Conservation (phyloP, 2,797 vertebrate species). For the Chelon labrosus region DNA sequence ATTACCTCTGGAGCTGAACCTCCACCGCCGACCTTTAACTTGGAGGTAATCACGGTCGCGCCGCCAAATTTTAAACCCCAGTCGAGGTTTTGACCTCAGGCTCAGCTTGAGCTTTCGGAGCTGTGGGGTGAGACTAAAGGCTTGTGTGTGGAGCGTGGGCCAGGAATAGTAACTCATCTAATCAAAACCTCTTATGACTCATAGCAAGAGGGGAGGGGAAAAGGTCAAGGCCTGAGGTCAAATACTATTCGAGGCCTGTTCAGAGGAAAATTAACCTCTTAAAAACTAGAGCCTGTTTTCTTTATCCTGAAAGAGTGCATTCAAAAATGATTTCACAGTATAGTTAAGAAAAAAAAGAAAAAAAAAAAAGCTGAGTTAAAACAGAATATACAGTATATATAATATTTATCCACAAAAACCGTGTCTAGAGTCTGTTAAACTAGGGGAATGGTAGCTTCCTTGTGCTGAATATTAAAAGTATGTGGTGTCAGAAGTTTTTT, state of each 20-base stretch:
- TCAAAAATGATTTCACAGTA: conserved; percentile 82
- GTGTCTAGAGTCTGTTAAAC: conserved; percentile 42
- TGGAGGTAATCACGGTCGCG: conserved; percentile 49
- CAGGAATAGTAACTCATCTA: conserved; percentile 49
- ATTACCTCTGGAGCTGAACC: conserved; percentile 44
- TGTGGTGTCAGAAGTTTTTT: conserved; percentile 51
- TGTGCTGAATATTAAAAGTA: conserved; percentile 60
- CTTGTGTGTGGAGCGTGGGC: conserved; percentile 35
- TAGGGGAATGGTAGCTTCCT: conserved; percentile 67
- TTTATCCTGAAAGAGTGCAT: conserved; percentile 74
- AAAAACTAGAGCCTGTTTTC: conserved; percentile 35
- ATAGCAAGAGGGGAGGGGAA: conserved; percentile 24
- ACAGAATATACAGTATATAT: conserved; percentile 49
- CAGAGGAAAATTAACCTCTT: conserved; percentile 36
- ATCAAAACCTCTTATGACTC: conserved; percentile 49
- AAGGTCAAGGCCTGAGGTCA: conserved; percentile 42
- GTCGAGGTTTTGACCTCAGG: conserved; percentile 53
- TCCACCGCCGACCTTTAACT: conserved; percentile 70
- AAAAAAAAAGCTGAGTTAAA: conserved; percentile 49
- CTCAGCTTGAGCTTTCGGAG: conserved; percentile 19
- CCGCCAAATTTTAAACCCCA: conserved; percentile 49
- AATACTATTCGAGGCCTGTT: conserved; percentile 27
- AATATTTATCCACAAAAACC: conserved; percentile 38
- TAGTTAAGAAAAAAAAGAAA: conserved; percentile 23
- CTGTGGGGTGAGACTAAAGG: conserved; percentile 32